Evolutionary conservation across 2,888 invertebrate genomes (phyloP).

Genomic region (Cephus rjabovi): DNA sequence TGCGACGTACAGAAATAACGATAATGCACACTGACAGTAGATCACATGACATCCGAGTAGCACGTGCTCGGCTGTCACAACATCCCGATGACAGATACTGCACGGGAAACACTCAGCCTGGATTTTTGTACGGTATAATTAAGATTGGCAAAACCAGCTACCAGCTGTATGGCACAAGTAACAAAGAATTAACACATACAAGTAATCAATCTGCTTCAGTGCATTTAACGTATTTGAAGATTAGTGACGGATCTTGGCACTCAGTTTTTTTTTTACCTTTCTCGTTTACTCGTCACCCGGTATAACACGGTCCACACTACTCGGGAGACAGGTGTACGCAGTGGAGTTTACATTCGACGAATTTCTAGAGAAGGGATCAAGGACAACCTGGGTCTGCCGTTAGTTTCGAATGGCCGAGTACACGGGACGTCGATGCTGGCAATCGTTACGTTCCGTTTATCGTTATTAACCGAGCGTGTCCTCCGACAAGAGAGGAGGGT

Average conservation of each 20-base stretch:
- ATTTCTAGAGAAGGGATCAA: conserved; percentile 39
- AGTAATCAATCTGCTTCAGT: not conserved
- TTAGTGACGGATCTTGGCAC: not conserved
- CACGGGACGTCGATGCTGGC: not conserved
- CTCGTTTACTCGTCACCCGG: not conserved
- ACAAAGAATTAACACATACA: too few species aligned
- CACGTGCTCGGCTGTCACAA: not conserved
- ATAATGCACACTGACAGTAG: not conserved
- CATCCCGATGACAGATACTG: not conserved
- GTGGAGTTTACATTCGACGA: conserved; percentile 13
- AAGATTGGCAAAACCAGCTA: not conserved
- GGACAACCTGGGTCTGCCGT: conserved; percentile 23
- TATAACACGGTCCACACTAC: not conserved
- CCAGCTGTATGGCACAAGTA: too few species aligned
- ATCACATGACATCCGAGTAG: not conserved
- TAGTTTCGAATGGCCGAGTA: conserved; percentile 11
- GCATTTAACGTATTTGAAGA: not conserved
- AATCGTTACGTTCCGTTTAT: not conserved
- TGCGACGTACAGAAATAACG: not conserved
- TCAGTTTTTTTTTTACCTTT: not conserved
- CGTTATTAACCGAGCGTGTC: not conserved
- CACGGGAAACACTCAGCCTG: not conserved
- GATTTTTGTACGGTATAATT: not conserved
- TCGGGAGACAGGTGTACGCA: not conserved
- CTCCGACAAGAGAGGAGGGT: not conserved